Evolutionary conservation across 2,888 invertebrate genomes (phyloP).

Genomic region (Sarcophaga rosellei): DNA sequence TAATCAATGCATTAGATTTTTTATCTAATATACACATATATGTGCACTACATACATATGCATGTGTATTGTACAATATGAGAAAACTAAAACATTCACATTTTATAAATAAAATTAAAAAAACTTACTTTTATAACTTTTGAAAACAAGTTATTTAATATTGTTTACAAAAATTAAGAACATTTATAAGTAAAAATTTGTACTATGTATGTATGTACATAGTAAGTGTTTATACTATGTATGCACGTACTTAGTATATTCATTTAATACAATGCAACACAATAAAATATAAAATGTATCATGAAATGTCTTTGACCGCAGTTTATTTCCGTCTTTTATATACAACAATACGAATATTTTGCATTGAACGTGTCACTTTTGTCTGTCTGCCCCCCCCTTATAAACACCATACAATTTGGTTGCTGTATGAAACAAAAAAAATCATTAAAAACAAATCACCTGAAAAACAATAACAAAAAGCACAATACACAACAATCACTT

Average conservation of each 20-base stretch:
- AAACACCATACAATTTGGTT: not conserved
- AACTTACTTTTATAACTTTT: too few relatives aligned
- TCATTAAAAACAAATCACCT: slow-evolving; percentile 28
- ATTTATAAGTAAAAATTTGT: not conserved
- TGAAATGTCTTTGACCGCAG: slow-evolving; percentile 66
- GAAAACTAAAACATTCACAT: not conserved
- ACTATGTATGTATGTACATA: not conserved
- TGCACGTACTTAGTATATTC: not conserved
- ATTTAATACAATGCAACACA: not conserved
- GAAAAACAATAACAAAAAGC: slow-evolving; percentile 25
- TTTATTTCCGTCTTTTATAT: slow-evolving; percentile 64
- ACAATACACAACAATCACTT: slow-evolving; percentile 3
- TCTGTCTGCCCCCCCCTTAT: slow-evolving; percentile 13
- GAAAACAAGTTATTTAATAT: too few relatives aligned
- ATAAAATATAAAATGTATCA: slow-evolving; percentile 3
- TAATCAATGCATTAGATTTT: slow-evolving; percentile 55
- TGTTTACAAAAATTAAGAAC: too few relatives aligned
- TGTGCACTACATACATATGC: slow-evolving; percentile 6
- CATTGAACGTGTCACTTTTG: slow-evolving; percentile 49
- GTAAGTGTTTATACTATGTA: slow-evolving; percentile 17
- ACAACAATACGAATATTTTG: slow-evolving; percentile 8
- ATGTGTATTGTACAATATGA: slow-evolving; percentile 5
- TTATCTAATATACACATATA: not conserved
- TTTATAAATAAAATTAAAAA: not conserved
- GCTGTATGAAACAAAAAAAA: not conserved